Conservation (phyloP, 2,113 vertebrate genomes). For the Riparia riparia region DNA sequence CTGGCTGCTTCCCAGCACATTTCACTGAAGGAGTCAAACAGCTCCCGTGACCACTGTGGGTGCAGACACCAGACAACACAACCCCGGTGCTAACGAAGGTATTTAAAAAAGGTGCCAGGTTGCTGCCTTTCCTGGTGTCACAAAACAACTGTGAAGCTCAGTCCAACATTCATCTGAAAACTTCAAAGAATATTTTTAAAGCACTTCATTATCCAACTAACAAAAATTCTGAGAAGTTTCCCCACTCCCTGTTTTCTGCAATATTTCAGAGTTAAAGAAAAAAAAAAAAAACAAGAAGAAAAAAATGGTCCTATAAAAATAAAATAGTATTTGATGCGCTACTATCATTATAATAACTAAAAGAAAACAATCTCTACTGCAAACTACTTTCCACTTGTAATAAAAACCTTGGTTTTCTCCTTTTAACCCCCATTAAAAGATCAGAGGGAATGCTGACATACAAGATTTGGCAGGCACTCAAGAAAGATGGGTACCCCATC, state of each 20-base stretch:
- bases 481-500: slow-evolving; percentile 58
- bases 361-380: slow-evolving; percentile 52
- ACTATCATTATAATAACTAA: slow-evolving; percentile 14
- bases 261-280: background rate
- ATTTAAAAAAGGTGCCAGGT: background rate
- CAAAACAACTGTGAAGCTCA: background rate
- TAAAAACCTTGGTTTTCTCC: slow-evolving; percentile 64
- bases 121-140: background rate
- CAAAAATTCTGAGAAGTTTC: background rate
- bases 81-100: background rate
- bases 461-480: slow-evolving; percentile 69
- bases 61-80: background rate
- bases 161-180: background rate
- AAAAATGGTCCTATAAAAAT: slow-evolving; percentile 7
- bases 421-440: slow-evolving; percentile 77
- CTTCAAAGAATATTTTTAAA: slow-evolving; percentile 31
- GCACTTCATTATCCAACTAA: background rate
- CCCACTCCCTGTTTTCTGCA: background rate
- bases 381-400: slow-evolving; percentile 53
- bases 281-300: background rate
- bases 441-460: slow-evolving; percentile 72
- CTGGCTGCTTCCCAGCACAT: background rate
- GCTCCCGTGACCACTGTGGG: background rate
- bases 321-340: slow-evolving; percentile 45
- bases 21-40: background rate